These are phyloP conservation scores for Anoplius nigerrimus DNA, from an alignment of 2,888 invertebrate species.

Conservation along the genomic window DNA sequence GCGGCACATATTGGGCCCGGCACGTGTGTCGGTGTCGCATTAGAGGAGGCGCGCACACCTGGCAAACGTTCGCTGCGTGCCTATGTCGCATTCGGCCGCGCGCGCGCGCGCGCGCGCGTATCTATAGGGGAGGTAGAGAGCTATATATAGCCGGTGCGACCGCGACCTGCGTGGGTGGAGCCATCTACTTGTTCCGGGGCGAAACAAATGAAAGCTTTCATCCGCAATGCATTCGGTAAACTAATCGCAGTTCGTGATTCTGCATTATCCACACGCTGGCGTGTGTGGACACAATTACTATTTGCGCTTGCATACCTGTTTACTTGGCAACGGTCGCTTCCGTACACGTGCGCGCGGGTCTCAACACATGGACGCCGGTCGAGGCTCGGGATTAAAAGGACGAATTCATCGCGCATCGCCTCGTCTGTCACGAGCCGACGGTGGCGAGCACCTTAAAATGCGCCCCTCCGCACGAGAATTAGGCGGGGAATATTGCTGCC, in stretches of 20 bases:
- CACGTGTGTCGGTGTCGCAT: constrained; percentile 9
- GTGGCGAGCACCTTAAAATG: too few species aligned
- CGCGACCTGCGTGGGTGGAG: constrained; percentile 39
- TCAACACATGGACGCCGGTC: background rate
- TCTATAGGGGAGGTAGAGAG: background rate
- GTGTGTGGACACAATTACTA: background rate
- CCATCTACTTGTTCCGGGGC: constrained; percentile 44
- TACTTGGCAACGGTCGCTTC: background rate
- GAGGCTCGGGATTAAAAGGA: background rate
- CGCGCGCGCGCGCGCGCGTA: background rate
- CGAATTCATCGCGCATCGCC: background rate
- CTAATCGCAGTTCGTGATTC: constrained; percentile 32
- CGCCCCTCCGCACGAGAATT: too few species aligned
- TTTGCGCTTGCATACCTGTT: constrained; percentile 9
- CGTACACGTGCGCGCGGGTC: background rate
- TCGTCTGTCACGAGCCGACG: background rate
- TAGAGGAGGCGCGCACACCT: background rate
- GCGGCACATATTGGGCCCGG: background rate
- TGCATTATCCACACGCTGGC: constrained; percentile 37
- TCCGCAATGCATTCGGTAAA: constrained; percentile 43
- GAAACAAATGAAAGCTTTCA: constrained; percentile 34
- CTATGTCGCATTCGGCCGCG: background rate
- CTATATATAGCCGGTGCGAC: background rate
- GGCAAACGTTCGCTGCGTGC: background rate
- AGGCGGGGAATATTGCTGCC: background rate